Base-by-base conservation (phyloP, 2,797 vertebrate genomes). In the Fringilla coelebs region DNA sequence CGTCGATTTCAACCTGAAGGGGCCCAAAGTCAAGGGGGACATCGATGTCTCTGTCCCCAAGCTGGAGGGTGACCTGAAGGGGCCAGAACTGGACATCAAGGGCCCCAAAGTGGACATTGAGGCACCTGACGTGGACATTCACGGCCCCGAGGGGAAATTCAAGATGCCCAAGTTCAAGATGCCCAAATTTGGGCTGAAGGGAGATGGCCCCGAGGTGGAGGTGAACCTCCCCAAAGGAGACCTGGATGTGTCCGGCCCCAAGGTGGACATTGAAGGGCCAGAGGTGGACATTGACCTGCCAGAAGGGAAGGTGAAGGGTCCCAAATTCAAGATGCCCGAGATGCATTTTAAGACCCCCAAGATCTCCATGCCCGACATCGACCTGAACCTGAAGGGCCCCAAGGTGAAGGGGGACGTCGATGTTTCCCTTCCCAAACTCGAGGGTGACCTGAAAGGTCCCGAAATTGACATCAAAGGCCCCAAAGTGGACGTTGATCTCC, bases 131-230 rank as follows among this genome's bases (percentile, higher is more conserved):
- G 48, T 28, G 25, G 48, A 49, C 48, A 17, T 49, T 49, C 48
- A 49, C 2, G 48, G 48, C 9, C 48, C 48, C 9, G 48, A 49
- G 7, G 48, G 48, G 1, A 49, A 49, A 49, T 6, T 49, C 5
- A 49, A 49, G 3, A 26, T 49, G 25, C 48, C 48, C 48, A 49
- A 49, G 9, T 49, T 49, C 48, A 49, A 28, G 2, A 73, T 57
- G 70, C 70, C 70, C 41, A 58, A 73, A 8, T 73, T 73, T 3
- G 52, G 96, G 57, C 97, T 98, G 95, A 97, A 93, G 18, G 71
- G 78, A 93, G 63, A 58, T 2, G 94, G 81, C 1, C 96, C 97
- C 3, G 96, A 94, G 13, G 19, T 96, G 2, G 93, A 97, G 5
- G 45, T 96, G 89, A 96, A 4, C 21, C 43, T 36, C 21, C 61